These are phyloP conservation scores for Elaeidobius kamerunicus DNA, from an alignment of 2,888 invertebrate species.

Conservation along the genomic window DNA sequence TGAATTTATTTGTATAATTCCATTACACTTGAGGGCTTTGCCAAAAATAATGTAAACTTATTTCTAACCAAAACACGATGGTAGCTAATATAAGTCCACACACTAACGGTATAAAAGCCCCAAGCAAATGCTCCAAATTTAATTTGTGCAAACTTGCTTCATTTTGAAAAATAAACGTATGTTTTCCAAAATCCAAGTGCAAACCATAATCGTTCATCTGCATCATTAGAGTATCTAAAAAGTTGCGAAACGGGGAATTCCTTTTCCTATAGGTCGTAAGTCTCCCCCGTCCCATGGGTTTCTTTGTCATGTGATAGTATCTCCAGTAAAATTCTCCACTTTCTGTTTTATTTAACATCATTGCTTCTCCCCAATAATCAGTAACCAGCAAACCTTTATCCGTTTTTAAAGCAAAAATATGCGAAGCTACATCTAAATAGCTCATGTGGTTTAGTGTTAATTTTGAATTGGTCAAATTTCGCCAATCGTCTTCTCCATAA, in stretches of 20 bases:
- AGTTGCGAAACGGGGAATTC: constrained; percentile 13
- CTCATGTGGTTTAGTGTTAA: constrained; percentile 2
- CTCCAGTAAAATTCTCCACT: constrained; percentile 9
- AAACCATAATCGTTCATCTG: constrained; percentile 15
- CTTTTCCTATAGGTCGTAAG: constrained; percentile 6
- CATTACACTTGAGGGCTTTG: neutral
- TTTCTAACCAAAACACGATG: neutral
- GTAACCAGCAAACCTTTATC: constrained; percentile 8
- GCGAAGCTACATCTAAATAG: constrained; percentile 6
- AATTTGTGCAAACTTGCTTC: constrained; percentile 1
- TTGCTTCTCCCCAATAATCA: constrained; percentile 6
- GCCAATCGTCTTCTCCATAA: constrained; percentile 15
- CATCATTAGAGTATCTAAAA: neutral
- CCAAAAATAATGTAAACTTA: neutral
- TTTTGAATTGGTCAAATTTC: constrained; percentile 2
- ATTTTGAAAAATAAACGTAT: neutral
- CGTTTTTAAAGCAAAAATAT: constrained; percentile 7
- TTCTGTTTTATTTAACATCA: constrained; percentile 10
- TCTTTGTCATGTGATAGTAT: constrained; percentile 19
- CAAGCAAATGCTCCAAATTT: constrained; percentile 5
- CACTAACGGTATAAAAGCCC: constrained; percentile 2
- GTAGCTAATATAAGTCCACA: neutral
- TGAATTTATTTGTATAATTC: neutral
- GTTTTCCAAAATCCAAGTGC: constrained; percentile 14
- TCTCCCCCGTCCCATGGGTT: constrained; percentile 13